These are phyloP conservation scores for Acrossocheilus wenchowensis DNA, from an alignment of 2,797 vertebrate species.

Conservation along the genomic window DNA sequence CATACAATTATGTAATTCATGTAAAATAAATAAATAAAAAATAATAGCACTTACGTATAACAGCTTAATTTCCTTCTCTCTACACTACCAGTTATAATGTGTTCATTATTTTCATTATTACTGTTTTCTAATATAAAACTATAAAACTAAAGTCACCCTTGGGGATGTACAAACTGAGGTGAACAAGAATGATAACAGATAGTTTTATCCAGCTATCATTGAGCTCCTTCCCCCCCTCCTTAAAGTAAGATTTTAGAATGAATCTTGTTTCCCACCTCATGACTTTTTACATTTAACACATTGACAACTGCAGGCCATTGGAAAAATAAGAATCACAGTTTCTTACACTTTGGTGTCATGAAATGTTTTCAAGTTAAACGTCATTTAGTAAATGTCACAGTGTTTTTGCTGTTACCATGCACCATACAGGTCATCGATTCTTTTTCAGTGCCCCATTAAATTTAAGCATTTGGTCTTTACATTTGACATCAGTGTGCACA, in stretches of 20 bases:
- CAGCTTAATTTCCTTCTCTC: neutral
- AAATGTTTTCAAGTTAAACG: conserved; percentile 4
- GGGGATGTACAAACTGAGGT: neutral
- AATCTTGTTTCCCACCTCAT: neutral
- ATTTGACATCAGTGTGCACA: neutral
- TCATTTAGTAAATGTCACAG: conserved; percentile 5
- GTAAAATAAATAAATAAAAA: too few species aligned
- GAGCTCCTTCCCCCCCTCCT: neutral
- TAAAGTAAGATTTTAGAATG: neutral
- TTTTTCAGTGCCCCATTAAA: conserved; percentile 2
- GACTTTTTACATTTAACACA: neutral
- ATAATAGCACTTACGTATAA: too few species aligned
- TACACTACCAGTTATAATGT: neutral
- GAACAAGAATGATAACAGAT: neutral
- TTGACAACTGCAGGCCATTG: neutral
- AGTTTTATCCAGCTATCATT: neutral
- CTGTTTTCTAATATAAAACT: neutral
- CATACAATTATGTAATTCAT: too few species aligned
- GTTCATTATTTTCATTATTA: too few species aligned
- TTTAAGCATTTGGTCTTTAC: conserved; percentile 11
- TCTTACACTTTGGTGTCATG: conserved; percentile 27
- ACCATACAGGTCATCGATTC: conserved; percentile 13
- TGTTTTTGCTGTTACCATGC: conserved; percentile 22
- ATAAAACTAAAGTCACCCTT: neutral
- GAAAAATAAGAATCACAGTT: conserved; percentile 5